Percentiles rank a stretch among this genome's conserved stretches.
phyloP scores from a whole-genome alignment of 2,797 vertebrate genomes.

The Parambassis ranga region DNA sequence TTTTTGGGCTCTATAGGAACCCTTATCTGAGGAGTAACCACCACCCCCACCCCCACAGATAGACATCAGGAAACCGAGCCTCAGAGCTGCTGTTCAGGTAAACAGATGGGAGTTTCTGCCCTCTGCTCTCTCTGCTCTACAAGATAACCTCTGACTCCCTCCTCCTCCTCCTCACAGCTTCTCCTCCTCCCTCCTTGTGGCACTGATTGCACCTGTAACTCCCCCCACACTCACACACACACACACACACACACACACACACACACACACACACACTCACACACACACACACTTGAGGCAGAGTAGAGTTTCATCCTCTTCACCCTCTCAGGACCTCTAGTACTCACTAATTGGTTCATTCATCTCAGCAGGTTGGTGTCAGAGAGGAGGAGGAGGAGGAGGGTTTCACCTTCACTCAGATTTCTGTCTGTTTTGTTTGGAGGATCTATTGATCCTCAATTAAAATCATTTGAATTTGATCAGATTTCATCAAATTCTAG shows the following conservation, averaged over 20 bases:
- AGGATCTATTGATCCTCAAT: too few species aligned
- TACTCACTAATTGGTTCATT: conserved; percentile 35
- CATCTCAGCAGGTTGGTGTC: conserved; percentile 1
- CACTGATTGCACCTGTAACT: conserved; percentile 79
- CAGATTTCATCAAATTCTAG: too few species aligned
- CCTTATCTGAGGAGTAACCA: too few species aligned
- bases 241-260: not conserved
- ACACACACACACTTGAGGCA: conserved; percentile 22
- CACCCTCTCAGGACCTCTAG: conserved; percentile 24
- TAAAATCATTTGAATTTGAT: too few species aligned
- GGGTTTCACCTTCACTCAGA: not conserved
- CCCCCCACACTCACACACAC: conserved; percentile 13
- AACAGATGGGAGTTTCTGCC: conserved; percentile 83
- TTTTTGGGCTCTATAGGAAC: too few species aligned
- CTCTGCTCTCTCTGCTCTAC: conserved; percentile 55
- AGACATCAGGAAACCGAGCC: conserved; percentile 86
- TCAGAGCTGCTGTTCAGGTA: conserved; percentile 71
- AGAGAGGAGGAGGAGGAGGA: not conserved
- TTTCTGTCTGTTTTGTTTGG: too few species aligned
- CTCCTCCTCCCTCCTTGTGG: conserved; percentile 3
- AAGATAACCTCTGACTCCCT: conserved; percentile 80
- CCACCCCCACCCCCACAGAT: conserved; percentile 53
- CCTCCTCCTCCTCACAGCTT: conserved; percentile 5
- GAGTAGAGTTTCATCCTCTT: conserved; percentile 44
- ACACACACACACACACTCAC: not conserved